Base-by-base conservation (phyloP, 2,888 invertebrate genomes). In the Drosophila nr. fundita region DNA sequence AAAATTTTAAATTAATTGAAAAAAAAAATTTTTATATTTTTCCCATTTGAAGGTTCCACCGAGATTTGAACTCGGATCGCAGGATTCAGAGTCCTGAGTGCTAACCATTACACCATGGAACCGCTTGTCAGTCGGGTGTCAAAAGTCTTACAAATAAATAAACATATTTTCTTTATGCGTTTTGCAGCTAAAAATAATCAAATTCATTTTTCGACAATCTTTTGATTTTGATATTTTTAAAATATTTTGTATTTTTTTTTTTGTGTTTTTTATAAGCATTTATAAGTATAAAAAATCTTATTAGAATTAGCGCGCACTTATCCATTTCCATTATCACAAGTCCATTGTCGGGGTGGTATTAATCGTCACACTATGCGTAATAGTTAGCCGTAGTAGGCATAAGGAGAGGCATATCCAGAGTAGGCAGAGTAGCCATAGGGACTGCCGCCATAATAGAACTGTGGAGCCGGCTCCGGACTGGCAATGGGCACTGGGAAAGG, bases 31-130 rank as follows among this genome's bases (percentile, higher is more conserved):
- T n/a, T n/a, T n/a, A n/a, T n/a, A n/a, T n/a, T n/a, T n/a, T n/a
- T n/a, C n/a, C n/a, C n/a, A n/a, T n/a, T n/a, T n/a, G n/a, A n/a
- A n/a, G 60, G 60, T 60, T 45, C 36, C 92, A 92, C 93, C 93
- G 93, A 93, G 93, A 93, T 92, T 93, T 93, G 93, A 93, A 93
- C 93, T 93, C 93, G 93, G 93, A 93, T 93, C 93, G 92, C 93
- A 92, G 93, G 93, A 93, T 93, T 93, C 93, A 93, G 92, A 93
- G 94, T 94, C 94, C 94, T 93, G 93, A 94, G 94, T 94, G 94
- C 94, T 94, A 93, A 94, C 94, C 94, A 93, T 94, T 94, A 94
- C 94, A 94, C 94, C 94, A 94, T 94, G 94, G 93, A 92, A 94
- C 94, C 94, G 21, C 4, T 6, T 36, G 32, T 0, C 0, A 0